Conservation (phyloP, 2,888 invertebrate genomes). For the Clitarchus hookeri region DNA sequence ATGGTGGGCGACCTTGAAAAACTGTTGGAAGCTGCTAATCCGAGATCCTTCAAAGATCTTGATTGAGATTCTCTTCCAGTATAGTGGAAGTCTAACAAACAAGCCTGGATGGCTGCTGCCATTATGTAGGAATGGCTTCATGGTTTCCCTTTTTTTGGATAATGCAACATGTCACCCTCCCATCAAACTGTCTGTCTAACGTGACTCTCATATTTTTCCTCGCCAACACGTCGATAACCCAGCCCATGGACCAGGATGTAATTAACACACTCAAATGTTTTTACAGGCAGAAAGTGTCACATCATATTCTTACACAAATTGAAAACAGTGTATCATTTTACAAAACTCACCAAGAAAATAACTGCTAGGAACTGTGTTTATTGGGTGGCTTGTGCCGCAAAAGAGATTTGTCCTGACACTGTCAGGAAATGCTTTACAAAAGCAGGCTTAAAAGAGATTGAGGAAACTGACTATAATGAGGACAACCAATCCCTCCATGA, state of each 20-base stretch:
- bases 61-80: not conserved
- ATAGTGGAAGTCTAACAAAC: not conserved
- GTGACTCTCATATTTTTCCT: not conserved
- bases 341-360: no score
- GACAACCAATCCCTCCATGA: not conserved
- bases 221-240: not conserved
- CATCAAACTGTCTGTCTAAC: not conserved
- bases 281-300: not conserved
- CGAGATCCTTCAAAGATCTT: not conserved
- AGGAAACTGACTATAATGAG: not conserved
- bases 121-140: not conserved
- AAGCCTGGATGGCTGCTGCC: not conserved
- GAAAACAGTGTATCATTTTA: not conserved
- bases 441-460: not conserved
- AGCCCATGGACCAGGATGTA: slow-evolving; percentile 1
- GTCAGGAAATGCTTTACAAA: slow-evolving; percentile 7
- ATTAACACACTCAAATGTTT: not conserved
- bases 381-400: not conserved
- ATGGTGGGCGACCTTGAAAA: not conserved
- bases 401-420: not conserved
- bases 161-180: not conserved
- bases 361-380: no score
- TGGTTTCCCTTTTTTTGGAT: no score
- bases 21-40: not conserved
- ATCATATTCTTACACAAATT: not conserved